Percentiles rank a stretch among this genome's conserved stretches.
phyloP scores from a whole-genome alignment of 2,797 vertebrate species.

The Phylloscopus collybita region DNA sequence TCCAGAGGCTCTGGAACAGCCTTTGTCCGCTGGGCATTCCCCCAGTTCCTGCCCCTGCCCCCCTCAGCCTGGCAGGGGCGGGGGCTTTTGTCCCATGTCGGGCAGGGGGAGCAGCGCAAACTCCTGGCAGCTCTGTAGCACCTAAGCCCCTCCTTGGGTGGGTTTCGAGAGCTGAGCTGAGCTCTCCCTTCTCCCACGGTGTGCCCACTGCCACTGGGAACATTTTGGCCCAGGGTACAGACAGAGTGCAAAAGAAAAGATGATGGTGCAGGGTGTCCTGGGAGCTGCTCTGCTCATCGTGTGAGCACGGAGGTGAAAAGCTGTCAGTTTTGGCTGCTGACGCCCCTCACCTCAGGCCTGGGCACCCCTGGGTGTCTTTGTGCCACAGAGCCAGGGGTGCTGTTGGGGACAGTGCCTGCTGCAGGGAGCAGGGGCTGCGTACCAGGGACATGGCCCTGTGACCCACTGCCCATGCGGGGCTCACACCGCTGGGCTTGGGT shows the following conservation, averaged over 20 bases:
- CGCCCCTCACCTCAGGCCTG: neutral
- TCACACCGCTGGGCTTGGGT: neutral
- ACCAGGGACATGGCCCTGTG: fast-evolving
- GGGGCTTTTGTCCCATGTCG: fast-evolving
- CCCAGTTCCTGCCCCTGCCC: fast-evolving
- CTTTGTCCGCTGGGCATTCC: neutral
- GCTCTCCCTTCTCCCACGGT: neutral
- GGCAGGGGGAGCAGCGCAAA: fast-evolving
- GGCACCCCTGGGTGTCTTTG: neutral
- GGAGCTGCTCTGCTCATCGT: neutral
- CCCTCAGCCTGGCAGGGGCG: neutral
- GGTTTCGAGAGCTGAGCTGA: neutral
- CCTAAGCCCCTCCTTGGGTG: neutral
- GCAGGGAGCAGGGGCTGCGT: fast-evolving
- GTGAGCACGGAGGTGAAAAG: neutral
- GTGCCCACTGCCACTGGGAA: fast-evolving
- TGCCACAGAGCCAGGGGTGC: fast-evolving
- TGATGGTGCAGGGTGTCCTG: fast-evolving
- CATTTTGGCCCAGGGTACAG: fast-evolving
- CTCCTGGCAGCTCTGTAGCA: neutral
- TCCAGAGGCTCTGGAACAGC: neutral
- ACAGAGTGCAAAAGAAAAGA: neutral
- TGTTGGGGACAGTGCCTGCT: neutral
- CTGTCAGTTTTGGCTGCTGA: neutral
- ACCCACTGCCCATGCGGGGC: no score